Base-by-base conservation (phyloP, 2,888 invertebrate species). In the Melanargia galathea region DNA sequence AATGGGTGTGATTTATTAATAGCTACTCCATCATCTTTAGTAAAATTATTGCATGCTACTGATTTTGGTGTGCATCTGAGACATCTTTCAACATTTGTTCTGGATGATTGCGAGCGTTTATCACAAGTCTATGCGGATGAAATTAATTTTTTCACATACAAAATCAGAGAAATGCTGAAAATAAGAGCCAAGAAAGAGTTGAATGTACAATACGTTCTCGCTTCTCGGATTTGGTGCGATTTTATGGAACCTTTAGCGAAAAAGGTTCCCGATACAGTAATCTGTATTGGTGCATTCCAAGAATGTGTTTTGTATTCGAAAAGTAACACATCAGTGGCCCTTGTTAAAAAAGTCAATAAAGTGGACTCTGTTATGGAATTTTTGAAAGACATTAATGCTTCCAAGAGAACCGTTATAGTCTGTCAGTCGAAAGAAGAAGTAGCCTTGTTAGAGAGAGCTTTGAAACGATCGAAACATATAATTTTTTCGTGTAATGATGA, bases 221-320 rank as follows among this genome's bases (percentile, higher is more conserved):
- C 93, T 1, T 93, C 94, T 0, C 89, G 93, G 58, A 85, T 92
- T 54, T 97, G 96, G 96, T 94, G 93, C 35, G 76, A 85, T 16
- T 80, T 89, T 11, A 83, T 96, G 72, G 87, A 92, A 52, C 82
- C 89, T 0, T 86, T 96, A 26, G 87, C 92, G 0, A 87, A 85
- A 45, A 87, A 84, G 49, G 90, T 94, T 16, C 86, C 91, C 0
- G 92, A 93, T 73, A 93, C 95, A 0, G 86, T 94, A 0, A 83
- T 96, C 4, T 93, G 95, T 62, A 94, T 97, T 61, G 93, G 94
- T 0, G 94, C 95, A 22, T 94, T 93, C 71, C 92, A 95, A 70
- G 96, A 97, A 83, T 95, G 95, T 52, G 93, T 95, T 0, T 84
- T 96, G 13, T 96, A 95, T 82, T 94, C 94, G 71, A 92, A 78